A percentile compares a stretch with the other conserved stretches of the same genome.
Evolutionary conservation across 2,888 invertebrate genomes (phyloP).

Genomic region (Drosophila multiciliata): DNA sequence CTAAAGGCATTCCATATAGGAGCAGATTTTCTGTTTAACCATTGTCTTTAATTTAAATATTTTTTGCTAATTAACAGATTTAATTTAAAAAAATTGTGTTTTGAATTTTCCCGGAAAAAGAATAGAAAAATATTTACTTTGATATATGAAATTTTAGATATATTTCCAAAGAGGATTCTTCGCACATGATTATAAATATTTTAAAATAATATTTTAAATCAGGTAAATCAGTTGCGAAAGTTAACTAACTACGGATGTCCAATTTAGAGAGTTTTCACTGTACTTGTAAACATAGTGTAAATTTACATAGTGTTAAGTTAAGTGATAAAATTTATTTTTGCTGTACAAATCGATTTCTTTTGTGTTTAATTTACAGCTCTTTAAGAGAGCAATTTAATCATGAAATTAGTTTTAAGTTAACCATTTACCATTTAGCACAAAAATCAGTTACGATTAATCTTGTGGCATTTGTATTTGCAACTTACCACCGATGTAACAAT

Average conservation of each 20-base stretch:
- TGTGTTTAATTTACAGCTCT: slow-evolving; percentile 3
- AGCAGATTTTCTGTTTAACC: neutral
- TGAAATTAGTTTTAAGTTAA: neutral
- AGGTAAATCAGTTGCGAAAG: neutral
- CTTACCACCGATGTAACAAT: slow-evolving; percentile 96
- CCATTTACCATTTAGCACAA: slow-evolving; percentile 26
- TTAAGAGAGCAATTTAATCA: neutral
- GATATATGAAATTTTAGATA: no score
- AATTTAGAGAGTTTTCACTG: neutral
- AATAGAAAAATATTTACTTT: neutral
- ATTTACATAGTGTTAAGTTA: neutral
- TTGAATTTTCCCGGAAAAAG: no score
- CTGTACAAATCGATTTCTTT: slow-evolving; percentile 14
- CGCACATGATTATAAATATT: neutral
- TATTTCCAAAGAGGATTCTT: neutral
- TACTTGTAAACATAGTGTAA: neutral
- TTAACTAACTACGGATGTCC: neutral
- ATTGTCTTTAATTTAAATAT: neutral
- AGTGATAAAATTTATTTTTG: slow-evolving; percentile 5
- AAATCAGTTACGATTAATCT: slow-evolving; percentile 22
- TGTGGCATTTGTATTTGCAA: slow-evolving; percentile 35
- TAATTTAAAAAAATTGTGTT: neutral
- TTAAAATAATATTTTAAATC: neutral
- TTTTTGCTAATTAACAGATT: neutral
- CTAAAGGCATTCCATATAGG: neutral